A percentile compares a stretch with the other conserved stretches of the same genome.
Evolutionary conservation across 1,140 invertebrate species (phyloP).

Genomic region (Venustaconcha ellipsiformis): DNA sequence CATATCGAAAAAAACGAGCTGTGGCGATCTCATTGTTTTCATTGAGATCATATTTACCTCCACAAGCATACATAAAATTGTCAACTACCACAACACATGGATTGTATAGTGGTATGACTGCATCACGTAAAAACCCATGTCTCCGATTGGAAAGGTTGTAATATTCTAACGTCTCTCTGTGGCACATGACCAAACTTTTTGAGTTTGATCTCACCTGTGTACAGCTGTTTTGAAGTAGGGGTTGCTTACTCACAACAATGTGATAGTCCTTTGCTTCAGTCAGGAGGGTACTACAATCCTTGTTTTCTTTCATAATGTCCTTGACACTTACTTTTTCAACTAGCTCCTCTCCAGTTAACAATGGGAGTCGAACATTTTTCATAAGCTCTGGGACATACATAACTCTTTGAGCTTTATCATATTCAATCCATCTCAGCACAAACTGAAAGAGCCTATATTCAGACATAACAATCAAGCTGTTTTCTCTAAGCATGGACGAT

Average conservation of each 20-base stretch:
- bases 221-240: constrained; percentile 55
- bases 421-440: constrained; percentile 61
- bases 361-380: constrained; percentile 61
- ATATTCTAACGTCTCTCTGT: constrained; percentile 62
- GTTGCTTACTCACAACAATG: constrained; percentile 65
- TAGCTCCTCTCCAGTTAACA: constrained; percentile 64
- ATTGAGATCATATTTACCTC: constrained; percentile 67
- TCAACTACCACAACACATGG: constrained; percentile 66
- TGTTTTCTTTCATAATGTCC: constrained; percentile 57
- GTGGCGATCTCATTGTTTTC: constrained; percentile 68
- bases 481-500: constrained; percentile 52
- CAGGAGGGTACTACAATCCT: constrained; percentile 58
- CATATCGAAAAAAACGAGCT: constrained; percentile 66
- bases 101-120: constrained; percentile 63
- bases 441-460: constrained; percentile 63
- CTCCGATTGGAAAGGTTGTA: constrained; percentile 59
- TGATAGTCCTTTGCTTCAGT: constrained; percentile 68
- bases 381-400: constrained; percentile 56
- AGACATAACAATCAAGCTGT: constrained; percentile 57
- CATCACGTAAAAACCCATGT: constrained; percentile 57
- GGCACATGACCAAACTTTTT: constrained; percentile 61
- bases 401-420: constrained; percentile 42
- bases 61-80: constrained; percentile 69
- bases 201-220: constrained; percentile 63
- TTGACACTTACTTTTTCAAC: constrained; percentile 65